Conservation (phyloP, 2,113 vertebrate species). For the Irena cyanogastra region DNA sequence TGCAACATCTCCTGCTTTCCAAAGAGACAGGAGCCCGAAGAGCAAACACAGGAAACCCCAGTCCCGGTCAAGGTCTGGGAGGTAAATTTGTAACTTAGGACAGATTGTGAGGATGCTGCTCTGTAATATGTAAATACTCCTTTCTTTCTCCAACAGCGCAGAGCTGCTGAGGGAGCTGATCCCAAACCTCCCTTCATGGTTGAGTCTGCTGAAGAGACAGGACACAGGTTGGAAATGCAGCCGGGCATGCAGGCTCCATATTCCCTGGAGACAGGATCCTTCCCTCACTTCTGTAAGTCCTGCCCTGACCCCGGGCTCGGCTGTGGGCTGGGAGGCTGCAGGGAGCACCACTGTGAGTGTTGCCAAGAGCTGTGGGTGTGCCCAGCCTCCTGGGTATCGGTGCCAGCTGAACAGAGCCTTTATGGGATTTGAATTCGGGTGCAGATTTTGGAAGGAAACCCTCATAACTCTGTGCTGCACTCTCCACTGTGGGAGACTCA, state of each 20-base stretch:
- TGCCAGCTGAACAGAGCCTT: background rate
- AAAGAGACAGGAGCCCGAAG: background rate
- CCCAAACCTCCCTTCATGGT: conserved; percentile 3
- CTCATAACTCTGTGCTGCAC: rapidly evolving
- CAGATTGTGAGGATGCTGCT: conserved; percentile 12
- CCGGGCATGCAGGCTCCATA: background rate
- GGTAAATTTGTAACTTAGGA: conserved; percentile 62
- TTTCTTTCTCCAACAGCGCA: background rate
- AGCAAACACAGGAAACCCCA: conserved; percentile 49
- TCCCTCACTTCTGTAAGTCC: conserved; percentile 60
- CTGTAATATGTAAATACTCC: background rate
- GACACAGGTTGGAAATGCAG: conserved; percentile 37
- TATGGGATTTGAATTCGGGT: background rate
- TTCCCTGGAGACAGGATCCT: conserved; percentile 2
- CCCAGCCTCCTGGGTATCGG: background rate
- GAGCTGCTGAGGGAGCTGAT: background rate
- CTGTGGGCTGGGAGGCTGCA: background rate
- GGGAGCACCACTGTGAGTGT: rapidly evolving
- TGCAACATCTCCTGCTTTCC: conserved; percentile 36
- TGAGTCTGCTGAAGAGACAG: background rate
- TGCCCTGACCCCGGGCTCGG: background rate
- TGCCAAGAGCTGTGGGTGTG: background rate
- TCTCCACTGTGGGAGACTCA: background rate
- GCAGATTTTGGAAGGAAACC: background rate
- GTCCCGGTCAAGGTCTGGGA: conserved; percentile 56